A percentile compares a stretch with the other conserved stretches of the same genome.
Conservation (phyloP, 35 echinoderm and acorn worm species). For the Eucidaris tribuloides region DNA sequence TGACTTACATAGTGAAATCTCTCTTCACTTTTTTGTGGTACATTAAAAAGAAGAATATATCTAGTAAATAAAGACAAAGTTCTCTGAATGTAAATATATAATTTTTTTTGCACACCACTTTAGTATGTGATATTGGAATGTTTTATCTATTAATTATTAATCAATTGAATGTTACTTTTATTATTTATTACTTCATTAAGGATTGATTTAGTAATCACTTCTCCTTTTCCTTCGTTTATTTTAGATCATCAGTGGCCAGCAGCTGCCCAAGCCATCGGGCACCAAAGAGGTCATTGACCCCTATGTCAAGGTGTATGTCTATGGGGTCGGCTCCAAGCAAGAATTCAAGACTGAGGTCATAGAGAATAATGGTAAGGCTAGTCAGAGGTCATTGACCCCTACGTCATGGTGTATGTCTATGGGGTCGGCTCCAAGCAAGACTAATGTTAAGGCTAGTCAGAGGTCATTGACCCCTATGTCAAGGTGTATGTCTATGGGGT, state of each 20-base stretch:
- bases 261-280: conserved; percentile 70
- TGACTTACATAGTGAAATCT: too few relatives aligned
- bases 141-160: too few relatives aligned
- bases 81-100: too few relatives aligned
- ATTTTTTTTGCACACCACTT: too few relatives aligned
- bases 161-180: not conserved
- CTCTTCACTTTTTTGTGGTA: too few relatives aligned
- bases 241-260: conserved; percentile 89
- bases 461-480: not conserved
- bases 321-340: conserved; percentile 34
- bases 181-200: not conserved
- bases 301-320: conserved; percentile 75
- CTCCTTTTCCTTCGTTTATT: not conserved
- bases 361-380: conserved; percentile 79
- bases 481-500: conserved; percentile 61
- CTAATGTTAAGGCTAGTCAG: too few relatives aligned
- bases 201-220: not conserved
- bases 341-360: conserved; percentile 83
- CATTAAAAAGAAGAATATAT: too few relatives aligned
- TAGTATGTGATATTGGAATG: too few relatives aligned
- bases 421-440: conserved; percentile 50
- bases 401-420: conserved; percentile 71
- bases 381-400: conserved; percentile 52
- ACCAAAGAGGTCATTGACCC: conserved; percentile 78
- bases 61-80: too few relatives aligned